Evolutionary conservation across 1,140 invertebrate genomes (phyloP).

Genomic region (Colletes gigas): DNA sequence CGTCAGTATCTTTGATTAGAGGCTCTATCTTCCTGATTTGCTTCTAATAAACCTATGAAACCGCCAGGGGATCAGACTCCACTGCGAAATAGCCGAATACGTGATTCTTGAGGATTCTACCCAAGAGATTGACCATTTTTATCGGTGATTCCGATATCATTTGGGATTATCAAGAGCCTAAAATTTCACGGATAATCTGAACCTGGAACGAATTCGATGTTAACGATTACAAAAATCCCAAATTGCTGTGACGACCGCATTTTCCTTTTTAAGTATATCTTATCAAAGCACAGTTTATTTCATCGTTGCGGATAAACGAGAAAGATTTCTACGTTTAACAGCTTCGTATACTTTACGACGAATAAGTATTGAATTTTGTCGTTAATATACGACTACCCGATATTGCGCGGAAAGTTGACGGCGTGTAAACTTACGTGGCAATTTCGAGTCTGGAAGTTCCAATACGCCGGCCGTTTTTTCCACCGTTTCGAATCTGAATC

Average conservation of each 20-base stretch:
- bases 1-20: constrained; percentile 81
- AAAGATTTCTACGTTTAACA: no score
- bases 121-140: constrained; percentile 26
- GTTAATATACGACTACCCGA: not conserved
- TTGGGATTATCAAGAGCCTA: not conserved
- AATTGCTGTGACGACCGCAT: not conserved
- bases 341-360: no score
- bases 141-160: constrained; percentile 24
- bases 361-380: not conserved
- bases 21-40: constrained; percentile 76
- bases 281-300: no score
- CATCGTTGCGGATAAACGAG: no score
- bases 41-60: constrained; percentile 80
- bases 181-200: no score
- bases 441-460: constrained; percentile 35
- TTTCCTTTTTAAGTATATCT: no score
- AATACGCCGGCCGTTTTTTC: constrained; percentile 20
- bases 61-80: constrained; percentile 57
- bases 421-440: constrained; percentile 6
- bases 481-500: constrained; percentile 48
- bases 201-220: not conserved
- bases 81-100: not conserved
- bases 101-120: constrained; percentile 28
- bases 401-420: constrained; percentile 5
- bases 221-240: not conserved